phyloP scores from a whole-genome alignment of 2,113 vertebrate species.

The Ivindomyrus marchei region DNA sequence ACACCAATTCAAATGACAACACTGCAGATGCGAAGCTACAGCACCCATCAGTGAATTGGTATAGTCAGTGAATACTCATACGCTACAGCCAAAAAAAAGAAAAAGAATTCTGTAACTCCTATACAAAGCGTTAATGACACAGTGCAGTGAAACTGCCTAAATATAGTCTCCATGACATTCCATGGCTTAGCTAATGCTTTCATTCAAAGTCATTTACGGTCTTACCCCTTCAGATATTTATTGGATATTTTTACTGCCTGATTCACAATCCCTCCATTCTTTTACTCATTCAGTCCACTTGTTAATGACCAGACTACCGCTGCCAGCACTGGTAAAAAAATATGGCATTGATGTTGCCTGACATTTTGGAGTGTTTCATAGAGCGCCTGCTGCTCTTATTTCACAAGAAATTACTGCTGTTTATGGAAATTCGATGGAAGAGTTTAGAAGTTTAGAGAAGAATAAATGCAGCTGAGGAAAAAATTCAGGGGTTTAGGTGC shows the following conservation, averaged over 20 bases:
- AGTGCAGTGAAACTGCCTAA: neutral
- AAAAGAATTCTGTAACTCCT: neutral
- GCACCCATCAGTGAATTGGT: neutral
- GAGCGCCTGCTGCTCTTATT: neutral
- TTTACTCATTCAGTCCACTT: neutral
- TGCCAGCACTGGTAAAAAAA: neutral
- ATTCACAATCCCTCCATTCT: neutral
- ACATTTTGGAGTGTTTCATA: neutral
- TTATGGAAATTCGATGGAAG: neutral
- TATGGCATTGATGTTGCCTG: neutral
- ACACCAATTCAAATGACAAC: neutral
- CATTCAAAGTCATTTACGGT: neutral
- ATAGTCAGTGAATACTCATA: neutral
- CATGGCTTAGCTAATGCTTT: neutral
- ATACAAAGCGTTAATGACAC: neutral
- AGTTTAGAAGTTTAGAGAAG: neutral
- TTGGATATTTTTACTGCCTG: neutral
- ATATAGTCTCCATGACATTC: neutral
- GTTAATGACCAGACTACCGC: neutral
- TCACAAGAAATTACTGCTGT: neutral
- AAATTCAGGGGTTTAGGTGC: neutral
- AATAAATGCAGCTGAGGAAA: neutral
- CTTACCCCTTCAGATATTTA: neutral
- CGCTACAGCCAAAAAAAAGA: neutral
- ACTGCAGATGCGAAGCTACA: neutral